Conservation (phyloP, 2,888 invertebrate genomes). For the Exephanes ischioxanthus region DNA sequence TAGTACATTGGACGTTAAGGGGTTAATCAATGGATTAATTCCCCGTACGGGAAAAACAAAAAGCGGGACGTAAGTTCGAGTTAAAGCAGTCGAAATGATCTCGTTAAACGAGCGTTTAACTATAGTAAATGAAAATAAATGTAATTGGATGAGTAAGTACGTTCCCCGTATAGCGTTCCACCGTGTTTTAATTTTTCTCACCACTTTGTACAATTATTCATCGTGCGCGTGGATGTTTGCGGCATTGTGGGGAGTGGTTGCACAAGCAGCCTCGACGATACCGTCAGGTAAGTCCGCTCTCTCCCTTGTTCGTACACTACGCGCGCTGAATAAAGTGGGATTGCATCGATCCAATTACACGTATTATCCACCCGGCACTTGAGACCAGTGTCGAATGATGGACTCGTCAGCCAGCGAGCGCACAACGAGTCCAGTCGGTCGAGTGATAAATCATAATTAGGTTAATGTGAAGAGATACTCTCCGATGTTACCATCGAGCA, state of each 20-base stretch:
- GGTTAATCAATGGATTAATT: not conserved
- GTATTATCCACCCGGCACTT: constrained; percentile 61
- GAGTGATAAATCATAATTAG: constrained; percentile 86
- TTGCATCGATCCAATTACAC: constrained; percentile 70
- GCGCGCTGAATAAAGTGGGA: constrained; percentile 63
- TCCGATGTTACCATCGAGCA: not conserved
- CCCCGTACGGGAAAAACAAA: not conserved
- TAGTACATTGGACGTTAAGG: too few species aligned
- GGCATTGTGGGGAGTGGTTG: constrained; percentile 54
- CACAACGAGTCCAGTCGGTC: constrained; percentile 47
- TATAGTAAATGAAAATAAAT: constrained; percentile 24
- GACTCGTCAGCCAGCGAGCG: constrained; percentile 45
- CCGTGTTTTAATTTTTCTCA: not conserved
- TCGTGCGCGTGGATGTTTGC: constrained; percentile 48
- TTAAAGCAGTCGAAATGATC: not conserved
- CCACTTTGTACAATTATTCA: not conserved
- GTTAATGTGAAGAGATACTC: constrained; percentile 86
- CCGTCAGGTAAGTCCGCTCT: constrained; percentile 31
- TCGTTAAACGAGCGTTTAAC: constrained; percentile 3
- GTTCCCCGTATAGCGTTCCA: not conserved
- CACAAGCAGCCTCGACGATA: constrained; percentile 43
- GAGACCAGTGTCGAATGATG: constrained; percentile 57
- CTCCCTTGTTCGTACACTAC: constrained; percentile 17
- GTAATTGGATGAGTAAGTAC: constrained; percentile 19
- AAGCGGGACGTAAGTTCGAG: not conserved